Evolutionary conservation across 2,797 vertebrate species (phyloP).

Genomic region (Anniella stebbinsi): DNA sequence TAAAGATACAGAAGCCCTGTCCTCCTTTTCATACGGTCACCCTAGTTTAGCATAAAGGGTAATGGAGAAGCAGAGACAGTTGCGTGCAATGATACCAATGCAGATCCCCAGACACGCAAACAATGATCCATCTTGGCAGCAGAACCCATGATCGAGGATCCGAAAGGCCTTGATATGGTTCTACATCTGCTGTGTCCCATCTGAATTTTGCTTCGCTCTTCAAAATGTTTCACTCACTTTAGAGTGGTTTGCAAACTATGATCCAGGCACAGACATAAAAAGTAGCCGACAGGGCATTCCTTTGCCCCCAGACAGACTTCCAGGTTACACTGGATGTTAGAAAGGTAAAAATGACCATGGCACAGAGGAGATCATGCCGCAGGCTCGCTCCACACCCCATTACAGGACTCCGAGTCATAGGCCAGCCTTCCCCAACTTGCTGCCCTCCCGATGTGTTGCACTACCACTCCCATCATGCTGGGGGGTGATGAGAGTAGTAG

Average conservation of each 20-base stretch:
- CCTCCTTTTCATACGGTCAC: no score
- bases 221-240: neutral
- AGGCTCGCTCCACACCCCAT: neutral
- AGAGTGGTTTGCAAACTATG: neutral
- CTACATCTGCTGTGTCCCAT: neutral
- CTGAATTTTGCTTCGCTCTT: neutral
- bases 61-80: conserved; percentile 11
- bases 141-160: neutral
- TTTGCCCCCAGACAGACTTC: neutral
- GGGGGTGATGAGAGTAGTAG: no score
- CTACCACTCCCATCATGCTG: no score
- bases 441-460: no score
- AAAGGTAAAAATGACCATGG: neutral
- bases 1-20: no score
- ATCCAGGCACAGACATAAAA: neutral
- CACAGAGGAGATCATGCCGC: neutral
- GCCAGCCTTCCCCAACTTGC: no score
- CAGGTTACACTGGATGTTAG: neutral
- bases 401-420: no score
- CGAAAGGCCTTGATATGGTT: neutral
- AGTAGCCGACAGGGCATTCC: neutral
- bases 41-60: no score
- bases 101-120: neutral
- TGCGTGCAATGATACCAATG: neutral
- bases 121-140: neutral